Evolutionary conservation across 2,888 invertebrate genomes (phyloP).

Genomic region (Agonopterix arenella): DNA sequence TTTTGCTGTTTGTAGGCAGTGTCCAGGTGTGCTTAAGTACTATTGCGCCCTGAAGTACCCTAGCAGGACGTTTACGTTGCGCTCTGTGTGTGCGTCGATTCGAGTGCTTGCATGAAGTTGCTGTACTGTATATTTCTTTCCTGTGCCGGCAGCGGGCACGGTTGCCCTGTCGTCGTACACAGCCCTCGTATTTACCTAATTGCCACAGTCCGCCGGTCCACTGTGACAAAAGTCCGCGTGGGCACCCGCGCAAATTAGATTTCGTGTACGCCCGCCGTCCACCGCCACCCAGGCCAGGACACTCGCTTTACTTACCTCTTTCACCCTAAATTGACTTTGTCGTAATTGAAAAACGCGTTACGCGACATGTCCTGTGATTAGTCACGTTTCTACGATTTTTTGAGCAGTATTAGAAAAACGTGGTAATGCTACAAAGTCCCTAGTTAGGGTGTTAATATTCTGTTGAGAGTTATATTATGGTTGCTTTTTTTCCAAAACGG

Average conservation of each 20-base stretch:
- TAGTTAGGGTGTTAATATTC: too few species aligned
- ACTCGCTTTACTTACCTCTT: conserved; percentile 55
- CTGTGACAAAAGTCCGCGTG: conserved; percentile 64
- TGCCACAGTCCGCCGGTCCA: conserved; percentile 52
- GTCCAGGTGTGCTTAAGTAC: too few species aligned
- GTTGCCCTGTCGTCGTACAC: conserved; percentile 10
- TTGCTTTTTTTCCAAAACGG: too few species aligned
- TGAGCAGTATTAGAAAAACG: neutral
- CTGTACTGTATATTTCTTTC: neutral
- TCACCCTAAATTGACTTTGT: conserved; percentile 62
- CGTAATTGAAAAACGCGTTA: conserved; percentile 58
- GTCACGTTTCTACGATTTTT: conserved; percentile 19
- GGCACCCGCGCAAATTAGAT: conserved; percentile 61
- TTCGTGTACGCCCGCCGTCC: conserved; percentile 29
- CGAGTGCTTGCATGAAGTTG: too few species aligned
- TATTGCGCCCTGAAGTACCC: too few species aligned
- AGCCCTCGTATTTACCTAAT: conserved; percentile 62
- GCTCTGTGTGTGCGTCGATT: too few species aligned
- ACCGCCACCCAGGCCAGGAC: neutral
- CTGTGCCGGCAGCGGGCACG: neutral
- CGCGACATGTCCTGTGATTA: conserved; percentile 32
- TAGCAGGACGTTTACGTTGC: too few species aligned
- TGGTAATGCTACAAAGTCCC: too few species aligned
- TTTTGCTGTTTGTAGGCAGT: too few species aligned
- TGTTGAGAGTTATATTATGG: too few species aligned